Base-by-base conservation (phyloP, 2,888 invertebrate species). In the Acleris laterana region DNA sequence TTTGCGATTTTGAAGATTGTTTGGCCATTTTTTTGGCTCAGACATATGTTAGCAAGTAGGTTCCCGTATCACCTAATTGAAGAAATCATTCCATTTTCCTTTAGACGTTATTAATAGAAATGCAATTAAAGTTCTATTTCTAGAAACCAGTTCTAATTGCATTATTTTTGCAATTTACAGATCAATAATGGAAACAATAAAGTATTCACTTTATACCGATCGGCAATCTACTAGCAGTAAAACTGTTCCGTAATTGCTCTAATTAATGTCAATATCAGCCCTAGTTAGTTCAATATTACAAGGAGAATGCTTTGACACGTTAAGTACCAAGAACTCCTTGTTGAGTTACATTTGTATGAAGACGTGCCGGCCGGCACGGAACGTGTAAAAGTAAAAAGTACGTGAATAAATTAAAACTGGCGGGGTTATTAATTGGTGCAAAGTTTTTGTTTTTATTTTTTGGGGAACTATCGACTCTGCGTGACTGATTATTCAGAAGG, bases 401-500 rank as follows among this genome's bases (percentile, higher is more conserved):
- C 56, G 42, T 44, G 63, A 63, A 63, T 50, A 63, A 57, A 42
- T 60, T 60, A 60, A 38, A 32, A 48, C 62, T 50, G 49, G 62
- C 62, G 46, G 62, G 46, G 56, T 52, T 52, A 61, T 61, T 61
- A 61, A 61, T 38, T 22, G 32, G 50, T 51, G 57, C 52, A 58
- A 62, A 62, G 55, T 62, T 52, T 52, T 46, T 72, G 79, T 69
- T 63, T 66, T 55, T 63, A 56, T 48, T 69, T 69, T 64, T 70
- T 70, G 60, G 55, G 62, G 13, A 63, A 68, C 62, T 60, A 66
- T 63, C 58, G 56, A 56, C 65, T 56, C 68, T 71, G 69, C 70
- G 68, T 69, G 69, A 68, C 70, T 71, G 85, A 84, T 70, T 81
- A 82, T 81, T 75, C 74, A 82, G 70, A 75, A 88, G 87, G 88